Percentiles rank a stretch among this genome's conserved stretches.
These are phyloP conservation scores for Buphagus erythrorhynchus DNA, from an alignment of 2,797 vertebrate genomes.

Conservation along the genomic window DNA sequence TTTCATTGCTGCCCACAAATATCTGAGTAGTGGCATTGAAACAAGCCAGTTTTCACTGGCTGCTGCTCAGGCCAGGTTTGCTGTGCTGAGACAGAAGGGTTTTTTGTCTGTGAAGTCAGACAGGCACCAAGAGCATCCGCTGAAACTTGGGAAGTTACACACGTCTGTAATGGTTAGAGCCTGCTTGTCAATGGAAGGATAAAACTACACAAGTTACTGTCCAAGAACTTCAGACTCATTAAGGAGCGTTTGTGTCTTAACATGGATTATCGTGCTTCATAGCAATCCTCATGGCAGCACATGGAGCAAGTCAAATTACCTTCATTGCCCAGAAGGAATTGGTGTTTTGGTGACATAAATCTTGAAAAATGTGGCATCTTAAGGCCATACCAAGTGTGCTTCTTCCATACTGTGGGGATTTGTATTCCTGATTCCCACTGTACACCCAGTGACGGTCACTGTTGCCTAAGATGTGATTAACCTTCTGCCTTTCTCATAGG, in stretches of 20 bases:
- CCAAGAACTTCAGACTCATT: background rate
- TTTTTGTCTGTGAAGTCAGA: background rate
- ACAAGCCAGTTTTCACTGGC: background rate
- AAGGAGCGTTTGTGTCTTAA: background rate
- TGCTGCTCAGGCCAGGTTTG: background rate
- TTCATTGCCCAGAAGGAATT: background rate
- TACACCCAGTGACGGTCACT: background rate
- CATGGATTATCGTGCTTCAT: fast-evolving
- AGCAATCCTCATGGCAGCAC: background rate
- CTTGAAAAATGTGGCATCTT: background rate
- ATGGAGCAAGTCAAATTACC: background rate
- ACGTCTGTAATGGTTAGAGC: background rate
- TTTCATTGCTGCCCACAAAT: background rate
- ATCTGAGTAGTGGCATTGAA: background rate
- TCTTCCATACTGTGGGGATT: fast-evolving
- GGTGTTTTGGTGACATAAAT: background rate
- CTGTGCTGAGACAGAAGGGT: background rate
- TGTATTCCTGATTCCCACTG: background rate
- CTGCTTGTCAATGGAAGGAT: background rate
- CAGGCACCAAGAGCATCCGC: background rate
- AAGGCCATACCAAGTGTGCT: background rate
- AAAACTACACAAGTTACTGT: background rate
- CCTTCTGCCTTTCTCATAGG: background rate
- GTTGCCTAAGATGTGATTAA: background rate
- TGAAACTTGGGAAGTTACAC: background rate